Conservation (phyloP, 1,140 invertebrate genomes). For the Diachasmimorpha longicaudata region DNA sequence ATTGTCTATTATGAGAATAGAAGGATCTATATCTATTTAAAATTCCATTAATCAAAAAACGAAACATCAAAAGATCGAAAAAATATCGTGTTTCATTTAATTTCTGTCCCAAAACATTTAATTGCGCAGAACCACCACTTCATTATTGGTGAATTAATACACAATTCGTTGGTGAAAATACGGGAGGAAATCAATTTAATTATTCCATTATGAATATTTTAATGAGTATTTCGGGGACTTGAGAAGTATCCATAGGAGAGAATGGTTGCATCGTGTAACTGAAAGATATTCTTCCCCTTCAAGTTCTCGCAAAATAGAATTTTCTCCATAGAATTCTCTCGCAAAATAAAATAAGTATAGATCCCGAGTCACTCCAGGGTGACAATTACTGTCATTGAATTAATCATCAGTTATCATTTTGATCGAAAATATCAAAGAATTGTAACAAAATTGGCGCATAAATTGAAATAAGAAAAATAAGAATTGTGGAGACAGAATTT, state of each 20-base stretch:
- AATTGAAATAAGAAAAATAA: neutral
- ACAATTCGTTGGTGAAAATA: neutral
- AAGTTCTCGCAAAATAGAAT: slow-evolving; percentile 34
- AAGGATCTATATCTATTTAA: neutral
- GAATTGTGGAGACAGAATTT: slow-evolving; percentile 14
- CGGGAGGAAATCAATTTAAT: neutral
- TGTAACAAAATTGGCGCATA: slow-evolving; percentile 30
- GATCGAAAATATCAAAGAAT: neutral
- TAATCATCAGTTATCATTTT: neutral
- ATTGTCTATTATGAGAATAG: neutral
- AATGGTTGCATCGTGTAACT: no score
- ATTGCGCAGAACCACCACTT: slow-evolving; percentile 39
- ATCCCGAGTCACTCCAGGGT: slow-evolving; percentile 28
- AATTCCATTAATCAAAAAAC: slow-evolving; percentile 4
- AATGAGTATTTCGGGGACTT: slow-evolving; percentile 30
- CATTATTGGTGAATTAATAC: slow-evolving; percentile 12
- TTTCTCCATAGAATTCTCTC: slow-evolving; percentile 12
- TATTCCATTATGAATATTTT: neutral
- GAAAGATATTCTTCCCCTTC: no score
- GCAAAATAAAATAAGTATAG: slow-evolving; percentile 33
- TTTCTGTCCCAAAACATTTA: slow-evolving; percentile 49
- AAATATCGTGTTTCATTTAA: slow-evolving; percentile 28
- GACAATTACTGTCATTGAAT: slow-evolving; percentile 14
- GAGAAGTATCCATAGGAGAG: neutral
- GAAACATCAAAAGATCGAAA: neutral